Evolutionary conservation across 2,888 invertebrate species (phyloP), one percentile per base, ranked within the genome.

Genomic region (Epiblema foenella): DNA sequence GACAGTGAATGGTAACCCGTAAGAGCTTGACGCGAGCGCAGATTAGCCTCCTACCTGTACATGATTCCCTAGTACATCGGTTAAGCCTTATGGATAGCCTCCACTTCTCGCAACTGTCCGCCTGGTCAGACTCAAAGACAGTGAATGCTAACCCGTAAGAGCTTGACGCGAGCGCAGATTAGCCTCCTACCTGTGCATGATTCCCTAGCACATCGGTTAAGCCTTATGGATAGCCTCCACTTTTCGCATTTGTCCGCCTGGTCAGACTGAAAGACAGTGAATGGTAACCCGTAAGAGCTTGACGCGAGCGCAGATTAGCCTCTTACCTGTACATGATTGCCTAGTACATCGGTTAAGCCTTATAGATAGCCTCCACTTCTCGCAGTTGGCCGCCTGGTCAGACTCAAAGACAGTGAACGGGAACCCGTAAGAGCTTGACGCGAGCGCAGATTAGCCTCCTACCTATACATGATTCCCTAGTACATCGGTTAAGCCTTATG

Each of bases 221-320:
- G 33, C 18, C 49, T 39, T 0, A n/a, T 39, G 9, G 0, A 7
- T 1, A 10, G n/a, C n/a, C n/a, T n/a, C 73, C 98, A 98, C 93
- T 99, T 99, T 94, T 99, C 99, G 7, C 99, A 99, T 94, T 95
- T 99, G 77, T 97, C 98, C 65, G 98, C 99, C 68, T 99, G 99
- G 99, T 95, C 96, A 9, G 17, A 10, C 17, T 51, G 17, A 51
- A 51, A 51, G 18, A 2, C 51, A 51, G n/a, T n/a, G n/a, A 51
- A 10, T 10, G 37, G 11, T 11, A 39, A 11, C 72, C 66, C 73
- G 46, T n/a, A n/a, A n/a, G n/a, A n/a, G n/a, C n/a, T n/a, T n/a
- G n/a, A n/a, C n/a, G n/a, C n/a, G n/a, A n/a, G n/a, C n/a, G n/a
- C n/a, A n/a, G n/a, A n/a, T 15, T 12, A 12, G 39, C 77, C 83